Evolutionary conservation across 2,888 invertebrate genomes (phyloP), one percentile per base, ranked within the genome.

Genomic region (Holacanthella duospinosa): DNA sequence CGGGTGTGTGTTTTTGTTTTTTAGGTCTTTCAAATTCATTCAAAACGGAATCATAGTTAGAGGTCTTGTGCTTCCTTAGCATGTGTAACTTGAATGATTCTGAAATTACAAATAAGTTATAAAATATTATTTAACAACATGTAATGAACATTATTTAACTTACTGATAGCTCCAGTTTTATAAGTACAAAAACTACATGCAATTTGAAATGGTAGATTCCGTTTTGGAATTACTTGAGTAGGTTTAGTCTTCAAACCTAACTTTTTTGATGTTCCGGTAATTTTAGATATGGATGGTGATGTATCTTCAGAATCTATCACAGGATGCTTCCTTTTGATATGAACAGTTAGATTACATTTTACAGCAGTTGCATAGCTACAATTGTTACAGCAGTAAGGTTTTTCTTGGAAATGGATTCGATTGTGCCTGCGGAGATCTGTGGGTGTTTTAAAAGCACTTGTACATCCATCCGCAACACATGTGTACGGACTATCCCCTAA

Each of bases 391-490:
- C 68, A 62, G 69, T 70, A 78, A 6, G 78, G 78, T 60, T 66
- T 66, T 64, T 76, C 77, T 43, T 77, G 77, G 2, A 77, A 77
- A 64, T 79, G 79, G 2, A 76, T 72, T 4, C 78, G 65, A 56
- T 74, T 70, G 65, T 80, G 80, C 3, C 80, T 74, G 60, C 77
- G 77, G 25, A 80, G 73, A 67, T 79, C 79, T 2, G 80, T 79
- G 63, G 77, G 78, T 29, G 80, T 79, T 66, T 80, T 79, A 71
- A 80, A 80, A 48, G 76, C 76, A 26, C 77, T 75, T 3, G 72
- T 67, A 70, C 80, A 80, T 1, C 73, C 68, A 24, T 74, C 74
- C 66, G 77, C 76, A 21, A 73, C 69, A 69, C 76, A 77, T 3
- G 72, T 65, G 64, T 75, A 77, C 9, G 76, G 76, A 29, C 73